phyloP scores from a whole-genome alignment of 2,113 vertebrate genomes.

The Piprites chloris region DNA sequence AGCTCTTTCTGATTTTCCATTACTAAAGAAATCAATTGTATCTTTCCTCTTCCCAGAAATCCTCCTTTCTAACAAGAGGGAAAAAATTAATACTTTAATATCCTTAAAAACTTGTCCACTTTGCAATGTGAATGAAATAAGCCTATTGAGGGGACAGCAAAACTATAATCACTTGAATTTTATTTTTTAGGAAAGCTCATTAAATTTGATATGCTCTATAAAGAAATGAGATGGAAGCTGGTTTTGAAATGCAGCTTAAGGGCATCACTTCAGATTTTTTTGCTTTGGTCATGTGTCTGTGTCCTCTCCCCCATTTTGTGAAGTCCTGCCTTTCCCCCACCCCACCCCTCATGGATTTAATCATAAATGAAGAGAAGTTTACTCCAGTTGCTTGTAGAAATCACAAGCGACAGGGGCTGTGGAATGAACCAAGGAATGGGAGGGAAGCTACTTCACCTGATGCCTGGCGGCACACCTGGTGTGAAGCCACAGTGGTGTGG shows the following conservation, averaged over 20 bases:
- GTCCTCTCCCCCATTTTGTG: not conserved
- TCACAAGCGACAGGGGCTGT: not conserved
- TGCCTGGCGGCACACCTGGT: not conserved
- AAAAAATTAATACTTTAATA: not conserved
- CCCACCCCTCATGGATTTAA: not conserved
- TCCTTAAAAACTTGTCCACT: not conserved
- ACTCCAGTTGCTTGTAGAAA: not conserved
- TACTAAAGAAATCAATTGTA: not conserved
- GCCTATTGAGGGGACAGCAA: not conserved
- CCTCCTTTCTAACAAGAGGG: not conserved
- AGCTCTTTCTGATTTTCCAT: not conserved
- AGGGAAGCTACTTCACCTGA: not conserved
- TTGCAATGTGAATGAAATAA: not conserved
- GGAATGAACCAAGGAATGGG: not conserved
- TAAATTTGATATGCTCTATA: not conserved
- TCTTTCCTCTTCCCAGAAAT: not conserved
- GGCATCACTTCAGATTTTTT: not conserved
- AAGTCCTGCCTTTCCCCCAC: not conserved
- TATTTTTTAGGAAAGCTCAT: not conserved
- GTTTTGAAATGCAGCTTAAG: not conserved
- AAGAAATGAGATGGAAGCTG: not conserved
- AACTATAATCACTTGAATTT: not conserved
- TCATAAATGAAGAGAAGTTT: not conserved
- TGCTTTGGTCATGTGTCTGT: accelerated
- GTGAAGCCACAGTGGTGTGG: accelerated